Percentiles rank a stretch among this genome's conserved stretches.
These are phyloP conservation scores for Siniperca scherzeri DNA, from an alignment of 2,797 vertebrate genomes.

Conservation along the genomic window DNA sequence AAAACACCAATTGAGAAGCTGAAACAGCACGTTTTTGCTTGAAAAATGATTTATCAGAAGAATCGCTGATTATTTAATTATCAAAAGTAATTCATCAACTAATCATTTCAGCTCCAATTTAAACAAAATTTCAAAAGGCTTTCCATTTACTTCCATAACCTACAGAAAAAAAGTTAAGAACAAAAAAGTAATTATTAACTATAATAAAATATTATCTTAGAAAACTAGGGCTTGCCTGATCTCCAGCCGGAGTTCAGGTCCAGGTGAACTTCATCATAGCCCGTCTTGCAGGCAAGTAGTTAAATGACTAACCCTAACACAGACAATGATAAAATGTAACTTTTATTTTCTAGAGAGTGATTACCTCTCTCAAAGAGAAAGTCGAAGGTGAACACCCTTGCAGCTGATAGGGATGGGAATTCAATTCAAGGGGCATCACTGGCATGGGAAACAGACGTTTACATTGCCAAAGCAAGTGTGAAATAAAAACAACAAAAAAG, in stretches of 20 bases:
- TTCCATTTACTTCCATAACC: neutral
- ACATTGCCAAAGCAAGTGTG: too few species aligned
- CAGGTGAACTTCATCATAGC: neutral
- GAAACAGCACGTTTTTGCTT: neutral
- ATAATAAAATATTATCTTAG: too few species aligned
- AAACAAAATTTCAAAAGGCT: neutral
- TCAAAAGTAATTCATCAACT: neutral
- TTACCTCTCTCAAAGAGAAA: neutral
- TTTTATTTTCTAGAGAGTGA: neutral
- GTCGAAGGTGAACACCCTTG: neutral
- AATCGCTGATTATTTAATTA: neutral
- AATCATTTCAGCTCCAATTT: neutral
- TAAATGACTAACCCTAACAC: neutral
- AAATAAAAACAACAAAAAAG: too few species aligned
- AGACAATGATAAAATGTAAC: neutral
- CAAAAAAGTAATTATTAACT: neutral
- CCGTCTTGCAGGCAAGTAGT: neutral
- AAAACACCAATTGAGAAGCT: neutral
- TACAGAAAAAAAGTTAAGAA: neutral
- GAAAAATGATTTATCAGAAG: neutral
- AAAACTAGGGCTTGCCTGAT: neutral
- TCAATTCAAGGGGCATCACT: too few species aligned
- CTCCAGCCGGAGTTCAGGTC: neutral
- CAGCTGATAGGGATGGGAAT: neutral
- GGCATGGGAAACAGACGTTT: too few species aligned